Base-by-base conservation (phyloP, 1,140 invertebrate genomes). In the Melipona quadrifasciata region DNA sequence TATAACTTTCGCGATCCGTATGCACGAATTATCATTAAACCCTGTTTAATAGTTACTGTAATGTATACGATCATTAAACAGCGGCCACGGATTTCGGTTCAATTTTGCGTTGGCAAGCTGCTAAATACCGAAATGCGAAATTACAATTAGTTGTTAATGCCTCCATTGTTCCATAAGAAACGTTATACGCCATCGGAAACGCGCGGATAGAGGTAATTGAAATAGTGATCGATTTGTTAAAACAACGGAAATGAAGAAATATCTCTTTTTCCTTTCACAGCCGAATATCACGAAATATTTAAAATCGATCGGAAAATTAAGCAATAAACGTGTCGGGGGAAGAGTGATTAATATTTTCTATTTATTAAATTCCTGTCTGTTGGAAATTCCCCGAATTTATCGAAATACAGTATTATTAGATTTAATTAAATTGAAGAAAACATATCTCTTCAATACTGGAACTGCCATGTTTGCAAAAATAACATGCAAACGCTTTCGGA, bases 11-110 rank as follows among this genome's bases (percentile, higher is more conserved):
- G 31, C 73, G 53, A 67, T 76, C 64, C 80, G 67, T 75, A 74
- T 67, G 72, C 70, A 39, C 71, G 80, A 64, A 75, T 82, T 82
- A 82, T 82, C 80, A 82, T 75, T 82, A 82, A 82, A 17, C 70
- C 27, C 27, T 53, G 80, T 68, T 75, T 53, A 67, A 82, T 76
- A 68, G 81, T 76, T 75, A 76, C 64, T 57, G 64, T 58, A 81
- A 81, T 74, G 70, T 72, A 61, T 61, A 76, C 39, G 61, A 76
- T 82, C 73, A n/a, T 76, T 82, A 82, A 81, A 81, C 70, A 74
- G 47, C 47, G 27, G 39, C 57, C 47, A 53, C 57, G 70, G 57
- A 81, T 64, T 61, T 73, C 57, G 71, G 80, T 74, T 81, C 39
- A 74, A 81, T 81, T 64, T 64, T 39, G n/a, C 57, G 17, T 64